Conservation (phyloP, 2,113 vertebrate species). For the Peromyscus polionotus region DNA sequence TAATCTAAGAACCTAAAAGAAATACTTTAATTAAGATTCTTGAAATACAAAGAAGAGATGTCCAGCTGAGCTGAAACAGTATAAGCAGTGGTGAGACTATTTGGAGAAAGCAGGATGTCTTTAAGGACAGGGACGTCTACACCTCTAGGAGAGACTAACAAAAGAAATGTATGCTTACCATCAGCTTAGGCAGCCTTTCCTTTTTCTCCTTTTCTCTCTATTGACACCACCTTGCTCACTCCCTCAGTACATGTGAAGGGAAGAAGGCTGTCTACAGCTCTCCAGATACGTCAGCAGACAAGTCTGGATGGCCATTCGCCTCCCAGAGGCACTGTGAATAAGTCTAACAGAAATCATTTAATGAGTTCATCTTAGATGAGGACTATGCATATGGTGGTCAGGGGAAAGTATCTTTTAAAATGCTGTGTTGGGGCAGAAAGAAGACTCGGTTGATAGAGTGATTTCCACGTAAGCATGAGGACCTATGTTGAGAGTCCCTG, state of each 20-base stretch:
- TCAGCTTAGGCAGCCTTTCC: neutral
- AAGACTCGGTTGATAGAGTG: neutral
- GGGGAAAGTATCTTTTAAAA: neutral
- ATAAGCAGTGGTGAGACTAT: neutral
- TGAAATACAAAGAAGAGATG: neutral
- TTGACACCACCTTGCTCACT: neutral
- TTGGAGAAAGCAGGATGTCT: neutral
- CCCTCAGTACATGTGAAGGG: neutral
- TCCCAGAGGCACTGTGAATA: neutral
- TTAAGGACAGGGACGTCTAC: neutral
- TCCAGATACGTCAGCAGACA: neutral
- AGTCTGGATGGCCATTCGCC: too few species aligned
- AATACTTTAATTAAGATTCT: neutral
- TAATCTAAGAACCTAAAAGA: constrained; percentile 12
- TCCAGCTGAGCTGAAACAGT: neutral
- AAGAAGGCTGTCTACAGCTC: neutral
- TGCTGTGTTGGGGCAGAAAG: neutral
- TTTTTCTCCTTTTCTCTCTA: neutral
- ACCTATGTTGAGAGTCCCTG: neutral
- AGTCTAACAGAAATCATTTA: neutral
- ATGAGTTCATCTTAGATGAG: neutral
- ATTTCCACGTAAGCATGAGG: neutral
- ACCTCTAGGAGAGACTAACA: neutral
- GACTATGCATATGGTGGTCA: neutral
- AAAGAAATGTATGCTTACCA: too few species aligned